Base-by-base conservation (phyloP, 1,140 invertebrate genomes). In the Steinernema khuongi region DNA sequence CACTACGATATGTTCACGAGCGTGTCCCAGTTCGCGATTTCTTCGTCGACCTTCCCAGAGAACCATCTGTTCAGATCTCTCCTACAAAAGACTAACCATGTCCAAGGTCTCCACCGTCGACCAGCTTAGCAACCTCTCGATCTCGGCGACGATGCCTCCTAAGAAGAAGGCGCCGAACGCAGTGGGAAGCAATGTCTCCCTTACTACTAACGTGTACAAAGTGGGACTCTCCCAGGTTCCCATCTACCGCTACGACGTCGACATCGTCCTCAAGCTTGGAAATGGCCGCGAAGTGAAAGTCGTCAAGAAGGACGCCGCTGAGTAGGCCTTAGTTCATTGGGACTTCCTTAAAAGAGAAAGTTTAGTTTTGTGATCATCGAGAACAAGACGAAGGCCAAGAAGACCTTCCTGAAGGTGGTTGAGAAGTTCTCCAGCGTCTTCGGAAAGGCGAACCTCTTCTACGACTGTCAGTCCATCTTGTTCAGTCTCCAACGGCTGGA, bases 401-500 rank as follows among this genome's bases (percentile, higher is more conserved):
- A 60, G 50, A 60, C 50, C 7, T 60, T 60, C 50, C 50, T n/a
- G 50, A 60, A 60, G 50, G 19, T 26, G 4, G 7, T 7, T 4
- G 11, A 60, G 19, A 60, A 60, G 50, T 60, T 14, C 50, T 22
- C 50, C 22, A 22, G 2, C 7, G 50, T 60, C 7, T 60, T 60
- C 50, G 50, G 50, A 7, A 60, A 60, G 11, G 19, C 22, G 7
- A 22, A 60, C 4, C 19, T 60, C 7, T 60, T 14, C 50, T 60
- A 60, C 50, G 50, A 60, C 19, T 60, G 50, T 22, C 50, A 60
- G 50, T 60, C 50, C 14, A 60, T 60, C 50, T 22, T 60, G 14
- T 60, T 60, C 50, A 14, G 7, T 2, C 4, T 60, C 14, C 7
- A 26, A 4, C 14, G 26, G 19, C 50, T 60, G 7, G 22, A 60